Evolutionary conservation across 2,888 invertebrate species (phyloP).

Genomic region (Tromatobia lineatoria): DNA sequence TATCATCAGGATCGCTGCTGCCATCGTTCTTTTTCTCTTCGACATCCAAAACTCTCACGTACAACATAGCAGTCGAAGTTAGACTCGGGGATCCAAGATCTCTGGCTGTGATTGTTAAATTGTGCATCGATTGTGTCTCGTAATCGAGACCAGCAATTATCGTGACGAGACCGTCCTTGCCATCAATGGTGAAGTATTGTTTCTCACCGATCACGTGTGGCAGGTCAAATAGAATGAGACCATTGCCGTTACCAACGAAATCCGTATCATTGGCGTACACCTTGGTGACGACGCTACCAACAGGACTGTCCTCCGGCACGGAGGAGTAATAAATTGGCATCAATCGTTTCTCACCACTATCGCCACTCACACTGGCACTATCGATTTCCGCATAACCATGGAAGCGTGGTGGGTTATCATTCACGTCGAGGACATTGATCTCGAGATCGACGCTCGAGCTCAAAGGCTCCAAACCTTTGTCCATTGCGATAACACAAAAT

Average conservation of each 20-base stretch:
- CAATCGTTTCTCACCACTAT: constrained; percentile 71
- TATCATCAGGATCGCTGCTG: constrained; percentile 82
- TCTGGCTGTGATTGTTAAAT: constrained; percentile 93
- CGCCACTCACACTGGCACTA: constrained; percentile 86
- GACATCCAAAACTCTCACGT: constrained; percentile 90
- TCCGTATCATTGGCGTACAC: constrained; percentile 95
- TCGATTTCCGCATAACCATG: constrained; percentile 91
- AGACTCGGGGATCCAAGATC: constrained; percentile 94
- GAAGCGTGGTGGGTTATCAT: constrained; percentile 94
- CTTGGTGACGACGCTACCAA: constrained; percentile 91
- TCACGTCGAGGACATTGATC: constrained; percentile 93
- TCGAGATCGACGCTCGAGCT: constrained; percentile 92
- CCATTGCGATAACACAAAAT: constrained; percentile 91
- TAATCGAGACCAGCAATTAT: constrained; percentile 91
- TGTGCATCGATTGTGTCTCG: constrained; percentile 89
- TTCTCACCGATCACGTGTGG: constrained; percentile 87
- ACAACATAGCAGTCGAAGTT: constrained; percentile 91
- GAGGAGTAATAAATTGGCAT: constrained; percentile 92
- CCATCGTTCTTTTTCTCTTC: constrained; percentile 88
- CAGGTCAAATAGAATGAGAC: constrained; percentile 92
- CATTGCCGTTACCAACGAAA: constrained; percentile 95
- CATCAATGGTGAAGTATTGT: constrained; percentile 92
- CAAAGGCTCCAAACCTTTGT: constrained; percentile 89
- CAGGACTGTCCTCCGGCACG: constrained; percentile 91
- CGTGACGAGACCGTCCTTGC: constrained; percentile 93